A percentile compares a stretch with the other conserved stretches of the same genome.
Conservation (phyloP, 1,140 invertebrate species). For the Oreohelix idahoensis region DNA sequence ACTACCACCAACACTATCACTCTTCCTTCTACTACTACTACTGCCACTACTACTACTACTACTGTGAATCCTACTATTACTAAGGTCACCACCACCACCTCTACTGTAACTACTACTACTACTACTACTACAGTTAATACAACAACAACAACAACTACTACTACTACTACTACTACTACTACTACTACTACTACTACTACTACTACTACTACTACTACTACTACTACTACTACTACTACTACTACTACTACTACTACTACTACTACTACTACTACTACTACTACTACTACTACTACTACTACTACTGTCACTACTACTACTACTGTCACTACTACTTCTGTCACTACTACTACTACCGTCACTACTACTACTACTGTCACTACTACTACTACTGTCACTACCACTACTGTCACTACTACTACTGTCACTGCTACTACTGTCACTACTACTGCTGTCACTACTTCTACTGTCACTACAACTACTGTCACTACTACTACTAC, state of each 20-base stretch:
- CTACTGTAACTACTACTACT: slow-evolving; percentile 19
- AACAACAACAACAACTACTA: background rate
- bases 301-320: background rate
- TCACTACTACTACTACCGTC: background rate
- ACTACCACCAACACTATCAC: background rate
- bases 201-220: background rate
- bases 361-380: background rate
- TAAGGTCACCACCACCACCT: background rate
- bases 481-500: too few species aligned
- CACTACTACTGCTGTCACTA: too few species aligned
- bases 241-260: slow-evolving; percentile 24
- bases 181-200: slow-evolving; percentile 19
- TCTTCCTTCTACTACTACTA: background rate
- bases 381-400: background rate
- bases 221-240: slow-evolving; percentile 24
- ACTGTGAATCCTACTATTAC: background rate
- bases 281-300: slow-evolving; percentile 16
- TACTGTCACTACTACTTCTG: background rate
- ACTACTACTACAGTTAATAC: slow-evolving; percentile 10
- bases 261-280: slow-evolving; percentile 26
- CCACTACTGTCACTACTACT: background rate
- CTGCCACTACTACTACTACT: background rate
- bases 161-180: slow-evolving; percentile 22
- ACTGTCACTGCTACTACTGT: background rate
- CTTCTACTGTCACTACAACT: too few species aligned